A percentile compares a stretch with the other conserved stretches of the same genome.
Evolutionary conservation across 2,113 vertebrate genomes (phyloP).

Genomic region (Sterna hirundo): DNA sequence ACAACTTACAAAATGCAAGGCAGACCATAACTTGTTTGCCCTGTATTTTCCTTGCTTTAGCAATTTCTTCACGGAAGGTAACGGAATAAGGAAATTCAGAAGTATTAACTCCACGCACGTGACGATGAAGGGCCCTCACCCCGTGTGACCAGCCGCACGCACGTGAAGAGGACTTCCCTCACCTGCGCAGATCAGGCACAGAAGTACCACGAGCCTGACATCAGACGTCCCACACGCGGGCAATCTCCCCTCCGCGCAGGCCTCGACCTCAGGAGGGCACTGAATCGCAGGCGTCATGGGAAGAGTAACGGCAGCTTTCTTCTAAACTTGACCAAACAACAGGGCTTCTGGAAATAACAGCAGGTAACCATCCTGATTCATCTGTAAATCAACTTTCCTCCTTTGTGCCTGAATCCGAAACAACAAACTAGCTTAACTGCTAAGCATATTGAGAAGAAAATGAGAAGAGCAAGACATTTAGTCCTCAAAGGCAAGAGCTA

Average conservation of each 20-base stretch:
- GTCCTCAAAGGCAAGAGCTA: neutral
- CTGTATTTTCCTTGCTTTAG: neutral
- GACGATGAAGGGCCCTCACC: neutral
- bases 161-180: neutral
- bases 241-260: too few relatives aligned
- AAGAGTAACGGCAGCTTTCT: neutral
- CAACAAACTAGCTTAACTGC: neutral
- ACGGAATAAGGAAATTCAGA: neutral
- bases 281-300: accelerated
- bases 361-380: neutral
- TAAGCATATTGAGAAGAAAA: neutral
- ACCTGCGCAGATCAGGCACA: neutral
- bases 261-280: neutral
- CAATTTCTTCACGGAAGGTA: neutral
- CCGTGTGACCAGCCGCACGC: neutral
- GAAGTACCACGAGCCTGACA: neutral
- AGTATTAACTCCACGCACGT: neutral
- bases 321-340: neutral
- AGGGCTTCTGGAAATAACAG: neutral
- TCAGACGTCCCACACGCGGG: accelerated
- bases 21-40: neutral
- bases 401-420: neutral
- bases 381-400: neutral
- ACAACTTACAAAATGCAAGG: neutral
- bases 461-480: neutral